Base-by-base conservation (phyloP, 1,140 invertebrate species). In the Carcinoscorpius rotundicauda region DNA sequence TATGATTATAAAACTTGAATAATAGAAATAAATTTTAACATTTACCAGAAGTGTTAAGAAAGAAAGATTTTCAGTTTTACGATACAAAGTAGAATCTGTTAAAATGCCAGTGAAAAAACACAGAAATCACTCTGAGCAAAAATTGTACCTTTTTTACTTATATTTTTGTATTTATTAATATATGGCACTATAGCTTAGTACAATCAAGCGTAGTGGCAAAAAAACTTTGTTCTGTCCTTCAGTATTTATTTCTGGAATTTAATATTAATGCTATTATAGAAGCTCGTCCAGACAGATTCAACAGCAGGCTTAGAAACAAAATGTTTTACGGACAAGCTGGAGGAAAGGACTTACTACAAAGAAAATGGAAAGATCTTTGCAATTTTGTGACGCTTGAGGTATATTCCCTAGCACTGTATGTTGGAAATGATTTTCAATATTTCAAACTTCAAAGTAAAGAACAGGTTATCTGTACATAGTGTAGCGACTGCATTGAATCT, bases 321-420 rank as follows among this genome's bases (percentile, higher is more conserved):
- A 88, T 98, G 84, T 97, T 94, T 77, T 98, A 98, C 78, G 95
- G 94, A 6, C 95, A 97, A 73, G 91, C 94, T 73, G 96, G 96
- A 3, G 94, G 95, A 4, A 96, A 96, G 78, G 96, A 98, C 81
- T 78, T 98, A 59, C 83, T 98, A 70, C 87, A 91, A 73, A 80
- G 94, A 55, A 96, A 95, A 75, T 98, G 95, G 91, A 96, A 95
- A 76, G 91, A 91, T 69, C 81, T 98, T 49, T 89, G 91, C 3
- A 91, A 97, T 71, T 88, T 90, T 75, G 89, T 96, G 9, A 89
- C 86, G 3, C 79, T 97, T 69, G 91, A 97, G 53, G 66, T 67
- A 58, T 50, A 48, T 29, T 29, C 29, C 29, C 29, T 29, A 29
- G 29, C 2, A 29, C 29, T 29, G 29, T 29, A 29, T 29, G 29